Base-by-base conservation (phyloP, 37 sponge, comb jelly and placozoan species). In the Tethya wilhelma region DNA sequence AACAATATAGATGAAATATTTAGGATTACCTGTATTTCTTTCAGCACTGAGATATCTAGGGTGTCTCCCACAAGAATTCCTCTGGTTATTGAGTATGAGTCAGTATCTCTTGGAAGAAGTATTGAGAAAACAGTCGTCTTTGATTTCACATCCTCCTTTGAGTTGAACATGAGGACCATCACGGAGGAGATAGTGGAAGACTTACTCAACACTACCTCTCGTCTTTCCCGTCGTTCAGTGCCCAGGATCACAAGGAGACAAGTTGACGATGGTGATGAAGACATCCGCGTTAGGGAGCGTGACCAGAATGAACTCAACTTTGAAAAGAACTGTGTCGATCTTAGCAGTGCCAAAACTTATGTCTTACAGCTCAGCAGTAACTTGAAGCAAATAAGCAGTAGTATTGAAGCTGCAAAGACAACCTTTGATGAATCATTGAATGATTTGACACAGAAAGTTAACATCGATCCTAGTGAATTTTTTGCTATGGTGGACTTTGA, bases 251-350 rank as follows among this genome's bases (percentile, higher is more conserved):
- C 14, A 49, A 14, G 28, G 41, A 19, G n/a, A 19, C 56, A 49
- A 23, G 38, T 12, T 28, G 20, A 73, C 17, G 44, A 77, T n/a
- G 42, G 44, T 62, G 31, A 37, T 1, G 14, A 22, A 36, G 75
- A 74, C 9, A 49, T 49, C 14, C n/a, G n/a, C n/a, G 53, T 56
- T 34, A 17, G 28, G n/a, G 62, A 62, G 14, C 29, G 58, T 6
- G 12, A 17, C 1, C 42, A 17, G 40, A 77, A 77, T 77, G 34
- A 59, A 38, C 2, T 2, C 22, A 23, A 63, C 1, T 69, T 80
- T 40, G 28, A 80, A 19, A 25, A 53, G 4, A 69, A 39, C 22
- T 80, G 81, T 70, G 72, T 60, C 4, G 64, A 14, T 42, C 12
- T 67, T 6, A 14, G n/a, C 1, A 30, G 14, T 25, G 2, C 32